phyloP scores from a whole-genome alignment of 2,888 invertebrate genomes.

The Tenthredo mesomela region DNA sequence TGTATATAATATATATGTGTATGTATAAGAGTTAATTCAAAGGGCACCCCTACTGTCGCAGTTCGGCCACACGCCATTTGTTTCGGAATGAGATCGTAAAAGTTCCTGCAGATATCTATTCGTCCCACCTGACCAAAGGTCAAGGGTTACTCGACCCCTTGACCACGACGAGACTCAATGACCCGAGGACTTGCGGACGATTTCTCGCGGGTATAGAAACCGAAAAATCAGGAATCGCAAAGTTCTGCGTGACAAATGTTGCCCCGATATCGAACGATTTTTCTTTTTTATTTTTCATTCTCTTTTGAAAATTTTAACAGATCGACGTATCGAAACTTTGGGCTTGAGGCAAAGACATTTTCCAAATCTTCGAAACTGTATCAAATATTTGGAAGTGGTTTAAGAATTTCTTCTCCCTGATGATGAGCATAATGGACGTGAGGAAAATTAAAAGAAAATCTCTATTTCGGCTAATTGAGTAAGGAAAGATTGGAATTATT shows the following conservation, averaged over 20 bases:
- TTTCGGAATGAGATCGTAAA: conserved; percentile 40
- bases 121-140: conserved; percentile 44
- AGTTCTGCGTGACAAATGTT: conserved; percentile 31
- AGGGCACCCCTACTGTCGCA: background rate
- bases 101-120: conserved; percentile 25
- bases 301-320: background rate
- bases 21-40: background rate
- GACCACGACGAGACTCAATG: conserved; percentile 41
- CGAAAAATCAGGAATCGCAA: conserved; percentile 28
- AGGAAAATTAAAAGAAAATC: background rate
- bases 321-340: background rate
- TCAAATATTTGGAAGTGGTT: background rate
- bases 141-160: conserved; percentile 42
- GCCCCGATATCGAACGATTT: background rate
- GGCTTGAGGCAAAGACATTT: background rate
- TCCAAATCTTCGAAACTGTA: background rate
- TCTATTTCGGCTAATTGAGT: background rate
- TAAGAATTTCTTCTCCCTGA: background rate
- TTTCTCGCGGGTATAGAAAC: conserved; percentile 34
- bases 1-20: background rate
- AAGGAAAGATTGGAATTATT: background rate
- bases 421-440: background rate
- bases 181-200: conserved; percentile 43
- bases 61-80: conserved; percentile 27
- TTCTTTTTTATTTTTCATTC: background rate